phyloP scores from a whole-genome alignment of 2,113 vertebrate genomes.

The Polypterus bichir region DNA sequence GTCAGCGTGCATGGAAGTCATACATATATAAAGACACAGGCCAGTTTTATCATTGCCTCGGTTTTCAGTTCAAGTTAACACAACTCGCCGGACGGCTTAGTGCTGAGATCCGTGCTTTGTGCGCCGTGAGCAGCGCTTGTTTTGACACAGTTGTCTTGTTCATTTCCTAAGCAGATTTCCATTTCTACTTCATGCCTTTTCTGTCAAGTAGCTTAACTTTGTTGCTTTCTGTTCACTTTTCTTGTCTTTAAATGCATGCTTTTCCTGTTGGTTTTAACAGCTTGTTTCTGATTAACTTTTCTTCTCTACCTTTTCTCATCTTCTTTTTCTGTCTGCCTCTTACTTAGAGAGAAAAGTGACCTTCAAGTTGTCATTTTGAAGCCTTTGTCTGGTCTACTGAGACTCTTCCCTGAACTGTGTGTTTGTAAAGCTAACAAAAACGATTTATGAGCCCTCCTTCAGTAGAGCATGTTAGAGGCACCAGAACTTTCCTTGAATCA shows the following conservation, averaged over 20 bases:
- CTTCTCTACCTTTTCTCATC: constrained; percentile 56
- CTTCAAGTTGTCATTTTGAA: constrained; percentile 79
- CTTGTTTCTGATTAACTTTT: constrained; percentile 22
- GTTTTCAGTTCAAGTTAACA: no score
- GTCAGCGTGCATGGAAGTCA: no score
- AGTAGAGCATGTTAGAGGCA: constrained; percentile 62
- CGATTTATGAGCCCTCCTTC: constrained; percentile 53
- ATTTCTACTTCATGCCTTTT: constrained; percentile 24
- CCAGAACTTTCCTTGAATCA: constrained; percentile 97
- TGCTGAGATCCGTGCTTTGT: no score
- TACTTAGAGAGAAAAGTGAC: constrained; percentile 84
- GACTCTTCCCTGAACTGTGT: constrained; percentile 62
- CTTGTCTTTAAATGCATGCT: constrained; percentile 37
- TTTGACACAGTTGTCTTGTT: no score
- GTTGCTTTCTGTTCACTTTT: constrained; percentile 34
- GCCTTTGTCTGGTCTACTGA: constrained; percentile 75
- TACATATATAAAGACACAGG: no score
- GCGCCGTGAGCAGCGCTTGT: no score
- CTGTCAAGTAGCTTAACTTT: constrained; percentile 25
- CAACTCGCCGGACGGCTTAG: no score
- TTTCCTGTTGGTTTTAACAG: constrained; percentile 14
- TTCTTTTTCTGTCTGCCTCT: constrained; percentile 29
- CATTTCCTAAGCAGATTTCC: no score
- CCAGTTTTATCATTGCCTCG: no score
- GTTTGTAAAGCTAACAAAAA: constrained; percentile 49